Conservation (phyloP, 1,140 invertebrate species). For the Zaprionus ghesquierei region DNA sequence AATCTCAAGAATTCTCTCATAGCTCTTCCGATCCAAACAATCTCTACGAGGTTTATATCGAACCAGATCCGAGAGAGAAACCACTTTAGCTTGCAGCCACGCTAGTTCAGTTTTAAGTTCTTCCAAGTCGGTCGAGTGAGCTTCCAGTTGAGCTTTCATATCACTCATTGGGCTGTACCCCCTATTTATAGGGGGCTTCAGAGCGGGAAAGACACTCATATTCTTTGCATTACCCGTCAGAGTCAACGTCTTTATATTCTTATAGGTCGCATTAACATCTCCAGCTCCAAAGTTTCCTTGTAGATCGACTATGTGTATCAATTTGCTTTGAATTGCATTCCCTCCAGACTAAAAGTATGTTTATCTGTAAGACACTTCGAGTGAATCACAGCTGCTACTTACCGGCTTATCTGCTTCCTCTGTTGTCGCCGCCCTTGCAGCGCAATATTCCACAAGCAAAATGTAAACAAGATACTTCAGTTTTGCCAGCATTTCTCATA, state of each 20-base stretch:
- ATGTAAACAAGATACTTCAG: slow-evolving; percentile 1
- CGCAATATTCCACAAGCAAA: not conserved
- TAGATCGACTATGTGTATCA: slow-evolving; percentile 16
- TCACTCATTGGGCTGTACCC: not conserved
- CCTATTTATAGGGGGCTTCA: not conserved
- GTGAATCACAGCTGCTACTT: not conserved
- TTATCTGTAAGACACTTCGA: not conserved
- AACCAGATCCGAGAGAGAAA: not conserved
- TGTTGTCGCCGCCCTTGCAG: not conserved
- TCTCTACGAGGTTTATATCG: not conserved
- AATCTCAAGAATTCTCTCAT: slow-evolving; percentile 9
- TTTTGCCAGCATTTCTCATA: not conserved
- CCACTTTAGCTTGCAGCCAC: slow-evolving; percentile 1
- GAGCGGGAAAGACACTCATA: not conserved
- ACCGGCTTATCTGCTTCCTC: not conserved
- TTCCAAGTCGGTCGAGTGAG: not conserved
- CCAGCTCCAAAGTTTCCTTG: slow-evolving; percentile 5
- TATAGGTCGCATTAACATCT: slow-evolving; percentile 31
- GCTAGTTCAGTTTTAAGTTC: slow-evolving; percentile 11
- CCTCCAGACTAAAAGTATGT: not conserved
- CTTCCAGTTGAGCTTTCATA: not conserved
- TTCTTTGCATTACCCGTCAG: not conserved
- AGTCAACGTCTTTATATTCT: slow-evolving; percentile 15
- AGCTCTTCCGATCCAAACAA: not conserved
- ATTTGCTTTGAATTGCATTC: slow-evolving; percentile 7